Evolutionary conservation across 2,888 invertebrate genomes (phyloP), one percentile per base, ranked within the genome.

Genomic region (Drosophila mimica): DNA sequence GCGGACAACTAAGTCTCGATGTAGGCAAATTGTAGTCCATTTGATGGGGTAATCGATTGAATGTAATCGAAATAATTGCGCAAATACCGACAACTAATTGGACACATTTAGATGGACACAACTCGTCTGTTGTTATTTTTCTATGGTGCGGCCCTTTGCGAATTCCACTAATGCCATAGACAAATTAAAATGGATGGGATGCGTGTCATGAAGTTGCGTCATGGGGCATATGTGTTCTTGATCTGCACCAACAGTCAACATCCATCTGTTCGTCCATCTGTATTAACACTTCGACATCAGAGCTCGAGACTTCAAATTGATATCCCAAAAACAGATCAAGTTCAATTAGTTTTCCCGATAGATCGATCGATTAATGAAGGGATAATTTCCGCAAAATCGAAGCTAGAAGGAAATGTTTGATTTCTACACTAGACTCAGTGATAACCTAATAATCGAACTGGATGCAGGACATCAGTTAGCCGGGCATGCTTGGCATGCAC

Each of bases 31-130:
- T 71, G 48, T 34, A 34, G 59, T 34, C 70, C 57, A 70, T 66
- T 74, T 77, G 58, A 70, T 79, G 43, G 57, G 57, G 52, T 58
- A 70, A 79, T 78, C 76, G 75, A 67, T 64, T 54, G 64, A 57
- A 64, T 70, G 67, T 70, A 77, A 70, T 79, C 54, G 79, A 36
- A 74, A 79, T 73, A 66, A 79, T 70, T 75, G 48, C 67, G 52
- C 66, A 57, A 36, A 70, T 72, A 71, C 72, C 61, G 63, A 48
- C 57, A 70, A 70, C 70, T 78, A 79, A 78, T 79, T 70, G 67
- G 67, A 80, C 80, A 67, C 75, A 79, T 77, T 79, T 74, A 63
- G 60, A 70, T 66, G 58, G 61, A 79, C 64, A 57, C 49, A 75
- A 54, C 34, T 46, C 33, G 9, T 8, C 9, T 43, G 20, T n/a